phyloP scores from a whole-genome alignment of 2,113 vertebrate species.

The Fulmarus glacialis region DNA sequence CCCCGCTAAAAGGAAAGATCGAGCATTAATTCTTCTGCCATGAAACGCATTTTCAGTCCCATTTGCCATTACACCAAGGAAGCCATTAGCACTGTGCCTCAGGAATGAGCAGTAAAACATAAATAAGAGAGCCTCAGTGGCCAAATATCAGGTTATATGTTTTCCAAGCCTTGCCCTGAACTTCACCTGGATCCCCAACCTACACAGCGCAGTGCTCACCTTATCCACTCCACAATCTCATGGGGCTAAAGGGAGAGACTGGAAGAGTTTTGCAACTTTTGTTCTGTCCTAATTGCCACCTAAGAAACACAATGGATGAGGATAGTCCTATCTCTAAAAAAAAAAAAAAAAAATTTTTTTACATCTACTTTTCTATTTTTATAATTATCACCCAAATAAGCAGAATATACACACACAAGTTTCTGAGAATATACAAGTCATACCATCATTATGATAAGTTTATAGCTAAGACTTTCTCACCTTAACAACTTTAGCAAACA shows the following conservation, averaged over 20 bases:
- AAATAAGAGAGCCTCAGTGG: neutral
- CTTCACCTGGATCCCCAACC: neutral
- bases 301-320: neutral
- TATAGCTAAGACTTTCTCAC: conserved; percentile 28
- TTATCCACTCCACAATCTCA: accelerated
- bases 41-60: neutral
- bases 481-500: conserved; percentile 10
- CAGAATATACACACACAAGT: neutral
- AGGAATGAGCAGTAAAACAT: neutral
- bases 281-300: neutral
- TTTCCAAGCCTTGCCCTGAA: neutral
- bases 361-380: neutral
- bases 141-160: neutral
- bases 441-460: neutral
- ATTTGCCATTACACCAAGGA: neutral
- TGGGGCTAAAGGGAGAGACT: neutral
- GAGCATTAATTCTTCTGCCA: neutral
- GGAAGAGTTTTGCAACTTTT: neutral
- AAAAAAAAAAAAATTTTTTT: neutral
- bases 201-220: accelerated
- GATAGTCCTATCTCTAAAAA: neutral
- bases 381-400: neutral
- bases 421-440: neutral
- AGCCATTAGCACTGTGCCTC: neutral
- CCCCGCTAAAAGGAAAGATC: neutral